phyloP scores from a whole-genome alignment of 2,797 vertebrate genomes.

The Micropoecilia bifurca region DNA sequence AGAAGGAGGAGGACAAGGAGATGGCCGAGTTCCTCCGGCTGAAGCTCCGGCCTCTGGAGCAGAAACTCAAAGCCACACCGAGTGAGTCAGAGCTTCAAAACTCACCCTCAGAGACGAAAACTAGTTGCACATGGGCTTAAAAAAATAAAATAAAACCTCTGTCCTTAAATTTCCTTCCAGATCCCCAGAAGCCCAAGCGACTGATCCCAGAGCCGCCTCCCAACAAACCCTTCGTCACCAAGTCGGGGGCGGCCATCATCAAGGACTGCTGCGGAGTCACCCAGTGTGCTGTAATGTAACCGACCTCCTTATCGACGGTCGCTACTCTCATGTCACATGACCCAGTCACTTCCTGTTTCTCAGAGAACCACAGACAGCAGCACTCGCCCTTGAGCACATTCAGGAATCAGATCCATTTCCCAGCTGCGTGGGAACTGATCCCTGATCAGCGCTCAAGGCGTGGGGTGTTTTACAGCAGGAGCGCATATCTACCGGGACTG shows the following conservation, averaged over 20 bases:
- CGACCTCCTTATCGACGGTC: slow-evolving; percentile 13
- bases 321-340: slow-evolving; percentile 15
- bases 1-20: slow-evolving; percentile 97
- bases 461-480: slow-evolving; percentile 2
- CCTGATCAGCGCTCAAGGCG: slow-evolving; percentile 12
- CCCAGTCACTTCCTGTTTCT: slow-evolving; percentile 42
- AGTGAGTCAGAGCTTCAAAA: slow-evolving; percentile 80
- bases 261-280: slow-evolving; percentile 97
- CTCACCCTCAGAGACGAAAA: neutral
- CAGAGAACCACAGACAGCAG: slow-evolving; percentile 42
- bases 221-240: slow-evolving; percentile 92
- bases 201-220: slow-evolving; percentile 85
- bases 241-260: slow-evolving; percentile 91
- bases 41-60: slow-evolving; percentile 94
- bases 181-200: slow-evolving; percentile 88
- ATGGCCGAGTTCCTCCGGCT: slow-evolving; percentile 96
- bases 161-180: slow-evolving; percentile 67
- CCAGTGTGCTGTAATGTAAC: slow-evolving; percentile 94
- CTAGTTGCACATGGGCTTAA: neutral
- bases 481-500: neutral
- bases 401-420: slow-evolving; percentile 24
- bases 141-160: neutral
- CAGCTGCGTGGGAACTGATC: slow-evolving; percentile 30
- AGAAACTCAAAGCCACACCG: slow-evolving; percentile 84
- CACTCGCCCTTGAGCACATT: slow-evolving; percentile 5